Evolutionary conservation across 1,140 invertebrate species (phyloP).

Genomic region (Stenopsyche tienmushanensis): DNA sequence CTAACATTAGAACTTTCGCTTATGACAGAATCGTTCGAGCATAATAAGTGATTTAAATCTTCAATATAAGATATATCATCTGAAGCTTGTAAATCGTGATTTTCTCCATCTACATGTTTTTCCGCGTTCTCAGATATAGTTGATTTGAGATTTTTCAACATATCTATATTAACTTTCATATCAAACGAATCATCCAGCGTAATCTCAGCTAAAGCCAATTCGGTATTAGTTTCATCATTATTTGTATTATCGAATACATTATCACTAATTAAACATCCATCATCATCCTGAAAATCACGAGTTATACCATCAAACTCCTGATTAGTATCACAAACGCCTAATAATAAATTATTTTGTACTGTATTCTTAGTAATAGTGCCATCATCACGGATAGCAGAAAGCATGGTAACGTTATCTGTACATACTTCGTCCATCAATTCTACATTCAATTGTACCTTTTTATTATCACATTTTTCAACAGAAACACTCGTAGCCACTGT

Average conservation of each 20-base stretch:
- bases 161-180: too few relatives aligned
- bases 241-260: background rate
- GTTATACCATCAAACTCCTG: background rate
- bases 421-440: background rate
- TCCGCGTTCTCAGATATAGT: too few relatives aligned
- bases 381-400: constrained; percentile 8
- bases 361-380: constrained; percentile 34
- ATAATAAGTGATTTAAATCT: too few relatives aligned
- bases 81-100: too few relatives aligned
- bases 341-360: constrained; percentile 56
- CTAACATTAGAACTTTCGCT: too few relatives aligned
- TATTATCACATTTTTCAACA: constrained; percentile 19
- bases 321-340: constrained; percentile 46
- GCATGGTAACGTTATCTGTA: constrained; percentile 18
- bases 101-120: too few relatives aligned
- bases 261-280: background rate
- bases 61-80: too few relatives aligned
- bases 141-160: too few relatives aligned
- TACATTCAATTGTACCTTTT: constrained; percentile 14
- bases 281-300: background rate
- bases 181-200: too few relatives aligned
- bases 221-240: too few relatives aligned
- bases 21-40: too few relatives aligned
- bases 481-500: background rate
- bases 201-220: too few relatives aligned